Conservation (phyloP, 2,113 vertebrate genomes). For the Malurus cyaneus region DNA sequence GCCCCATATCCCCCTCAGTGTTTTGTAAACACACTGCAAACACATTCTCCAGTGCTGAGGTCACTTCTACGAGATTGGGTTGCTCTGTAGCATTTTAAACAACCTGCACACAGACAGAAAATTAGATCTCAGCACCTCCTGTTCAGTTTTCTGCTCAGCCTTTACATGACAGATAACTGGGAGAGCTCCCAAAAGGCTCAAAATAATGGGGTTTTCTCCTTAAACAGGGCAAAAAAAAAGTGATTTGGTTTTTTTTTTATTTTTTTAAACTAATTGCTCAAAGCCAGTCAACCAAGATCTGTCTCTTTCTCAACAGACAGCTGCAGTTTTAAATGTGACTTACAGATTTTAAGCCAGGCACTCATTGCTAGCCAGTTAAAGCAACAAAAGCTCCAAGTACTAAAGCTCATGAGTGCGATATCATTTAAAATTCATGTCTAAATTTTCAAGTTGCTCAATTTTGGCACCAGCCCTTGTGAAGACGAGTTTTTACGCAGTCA, state of each 20-base stretch:
- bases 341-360: not conserved
- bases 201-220: rapidly evolving
- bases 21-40: not conserved
- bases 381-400: not conserved
- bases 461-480: not conserved
- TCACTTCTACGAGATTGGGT: not conserved
- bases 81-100: rapidly evolving
- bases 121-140: rapidly evolving
- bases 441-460: not conserved
- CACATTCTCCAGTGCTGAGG: not conserved
- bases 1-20: not conserved
- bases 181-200: not conserved
- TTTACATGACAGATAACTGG: rapidly evolving
- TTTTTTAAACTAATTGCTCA: not conserved
- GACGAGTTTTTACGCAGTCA: not conserved
- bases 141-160: not conserved
- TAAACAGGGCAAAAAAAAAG: not conserved
- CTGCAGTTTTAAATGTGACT: not conserved
- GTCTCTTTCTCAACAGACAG: not conserved
- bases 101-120: not conserved
- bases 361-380: not conserved
- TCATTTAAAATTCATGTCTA: not conserved
- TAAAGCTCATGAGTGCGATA: not conserved
- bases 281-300: not conserved
- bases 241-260: not conserved